Evolutionary conservation across 2,797 vertebrate species (phyloP), one percentile per base, ranked within the genome.

Genomic region (Benthosema pterotum): DNA sequence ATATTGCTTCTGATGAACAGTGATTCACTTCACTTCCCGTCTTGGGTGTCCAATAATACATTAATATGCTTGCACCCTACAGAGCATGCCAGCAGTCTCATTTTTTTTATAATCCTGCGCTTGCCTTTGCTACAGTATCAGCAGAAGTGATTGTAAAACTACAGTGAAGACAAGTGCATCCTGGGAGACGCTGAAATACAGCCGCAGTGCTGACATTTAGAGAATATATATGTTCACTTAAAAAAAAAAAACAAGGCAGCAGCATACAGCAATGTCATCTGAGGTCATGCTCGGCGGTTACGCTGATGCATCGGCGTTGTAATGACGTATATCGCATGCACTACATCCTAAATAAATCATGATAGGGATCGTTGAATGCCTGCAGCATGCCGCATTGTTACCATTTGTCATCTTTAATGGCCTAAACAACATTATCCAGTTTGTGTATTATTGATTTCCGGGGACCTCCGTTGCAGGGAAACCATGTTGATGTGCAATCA

Each of bases 191-290:
- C 52, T 63, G 57, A 71, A 58, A 64, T 62, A 69, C 67, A 78
- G 71, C 82, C 75, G 86, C 86, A 83, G 72, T 88, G 86, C 82
- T 83, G 87, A 64, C 69, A 75, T 52, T 69, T 65, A 51, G 12
- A 47, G 47, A 57, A 67, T 75, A 71, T 80, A 46, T 46, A n/a
- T n/a, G n/a, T 13, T 46, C 12, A 46, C 14, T 13, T 13, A n/a
- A 22, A 2, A 22, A 22, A 4, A 22, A 22, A 22, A 22, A 22
- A 2, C 22, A 83, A 78, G 74, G 68, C 65, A 47, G 51, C 45
- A 54, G 5, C 9, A 42, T 19, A 6, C 42, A 45, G 54, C 6
- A 45, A 18, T 18, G 16, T 55, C 32, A 42, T 55, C 53, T 15
- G 25, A 53, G 52, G 14, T 7, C 8, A 53, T 0, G 16, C 7